Evolutionary conservation across 2,113 vertebrate genomes (phyloP), one percentile per base, ranked within the genome.

Genomic region (Shinisaurus crocodilurus): DNA sequence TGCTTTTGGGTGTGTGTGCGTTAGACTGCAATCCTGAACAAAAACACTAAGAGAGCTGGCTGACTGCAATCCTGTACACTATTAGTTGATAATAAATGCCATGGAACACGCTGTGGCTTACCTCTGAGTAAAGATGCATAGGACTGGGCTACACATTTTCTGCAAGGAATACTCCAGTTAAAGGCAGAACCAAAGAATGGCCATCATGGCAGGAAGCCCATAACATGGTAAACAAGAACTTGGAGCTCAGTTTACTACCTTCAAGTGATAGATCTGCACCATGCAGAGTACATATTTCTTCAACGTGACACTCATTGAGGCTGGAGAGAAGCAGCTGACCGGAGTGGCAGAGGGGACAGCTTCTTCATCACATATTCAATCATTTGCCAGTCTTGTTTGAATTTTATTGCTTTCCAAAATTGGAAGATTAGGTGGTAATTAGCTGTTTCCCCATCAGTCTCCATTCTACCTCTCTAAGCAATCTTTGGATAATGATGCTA

Each of bases 401-500:
- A 97, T 94, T 96, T 97, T 94, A 97, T 97, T 92, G 91, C 96
- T 95, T 93, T 92, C 93, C 96, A 85, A 97, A 96, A 97, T 96
- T 97, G 96, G 96, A 96, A 96, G 96, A 96, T 97, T 95, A 97
- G 84, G 94, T 92, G 93, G 94, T 96, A 97, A 97, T 97, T 97
- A 97, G 92, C 93, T 96, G 89, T 94, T 96, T 97, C 96, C 96
- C 94, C 95, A 96, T 94, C 95, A 97, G 95, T 97, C 94, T 95
- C 95, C 93, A 92, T 95, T 96, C 89, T 94, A 65, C 91, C 91
- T 96, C 94, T 97, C 94, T 89, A 97, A 97, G 96, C 94, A 97
- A 96, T 97, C 94, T 97, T 95, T 95, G 94, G 92, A 92, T 97
- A 97, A 97, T 96, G 96, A 97, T 96, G 90, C 90, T 1, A 86